A percentile compares a stretch with the other conserved stretches of the same genome.
phyloP scores from a whole-genome alignment of 2,797 vertebrate genomes.

The Acanthopagrus latus region DNA sequence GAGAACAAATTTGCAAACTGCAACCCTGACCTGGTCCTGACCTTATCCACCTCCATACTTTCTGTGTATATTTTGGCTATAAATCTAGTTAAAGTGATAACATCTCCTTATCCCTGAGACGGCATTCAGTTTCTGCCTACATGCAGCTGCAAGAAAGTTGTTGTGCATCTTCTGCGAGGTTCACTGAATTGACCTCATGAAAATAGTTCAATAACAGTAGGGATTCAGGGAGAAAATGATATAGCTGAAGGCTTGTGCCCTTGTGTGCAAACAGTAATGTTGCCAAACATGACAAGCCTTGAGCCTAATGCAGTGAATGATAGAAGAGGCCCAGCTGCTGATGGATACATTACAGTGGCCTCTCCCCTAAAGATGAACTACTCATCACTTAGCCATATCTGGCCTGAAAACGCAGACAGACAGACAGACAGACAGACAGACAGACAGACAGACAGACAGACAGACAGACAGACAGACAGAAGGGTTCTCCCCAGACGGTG shows the following conservation, averaged over 20 bases:
- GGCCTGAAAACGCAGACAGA: slow-evolving; percentile 16
- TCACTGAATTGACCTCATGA: neutral
- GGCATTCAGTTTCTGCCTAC: neutral
- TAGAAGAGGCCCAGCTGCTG: slow-evolving; percentile 48
- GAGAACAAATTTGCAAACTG: neutral
- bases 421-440: neutral
- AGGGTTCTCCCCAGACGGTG: too few relatives aligned
- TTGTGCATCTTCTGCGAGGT: neutral
- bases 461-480: too few relatives aligned
- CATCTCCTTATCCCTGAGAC: neutral
- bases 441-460: neutral
- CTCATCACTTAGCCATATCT: slow-evolving; percentile 52
- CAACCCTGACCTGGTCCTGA: neutral
- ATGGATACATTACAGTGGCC: slow-evolving; percentile 49
- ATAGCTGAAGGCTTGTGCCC: neutral
- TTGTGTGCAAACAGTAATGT: neutral
- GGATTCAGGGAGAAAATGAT: neutral
- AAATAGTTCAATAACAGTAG: neutral
- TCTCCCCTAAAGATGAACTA: slow-evolving; percentile 28
- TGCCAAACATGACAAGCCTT: slow-evolving; percentile 1
- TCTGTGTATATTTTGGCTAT: neutral
- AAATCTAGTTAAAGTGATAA: neutral
- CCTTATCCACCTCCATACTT: neutral
- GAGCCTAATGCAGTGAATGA: slow-evolving; percentile 10
- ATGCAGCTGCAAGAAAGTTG: neutral